Evolutionary conservation across 2,113 vertebrate genomes (phyloP).

Genomic region (Burhinus oedicnemus): DNA sequence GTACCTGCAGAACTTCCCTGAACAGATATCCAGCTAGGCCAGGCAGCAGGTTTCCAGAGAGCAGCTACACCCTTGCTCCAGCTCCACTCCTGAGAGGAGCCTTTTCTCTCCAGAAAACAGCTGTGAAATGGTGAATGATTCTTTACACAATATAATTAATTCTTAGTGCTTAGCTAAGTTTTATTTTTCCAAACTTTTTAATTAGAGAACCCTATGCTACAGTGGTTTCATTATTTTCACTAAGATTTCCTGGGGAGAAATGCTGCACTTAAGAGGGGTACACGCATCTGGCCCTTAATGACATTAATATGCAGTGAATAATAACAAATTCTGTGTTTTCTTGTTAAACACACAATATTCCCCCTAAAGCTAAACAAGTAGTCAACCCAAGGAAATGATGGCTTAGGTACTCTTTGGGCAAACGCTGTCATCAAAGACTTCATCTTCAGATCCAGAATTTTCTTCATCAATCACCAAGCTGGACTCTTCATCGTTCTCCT

Average conservation of each 20-base stretch:
- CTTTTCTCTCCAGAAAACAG: background rate
- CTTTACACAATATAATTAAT: background rate
- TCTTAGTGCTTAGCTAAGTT: background rate
- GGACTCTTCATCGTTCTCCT: constrained; percentile 79
- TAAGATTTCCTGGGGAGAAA: background rate
- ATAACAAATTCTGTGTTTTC: background rate
- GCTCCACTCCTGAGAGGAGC: background rate
- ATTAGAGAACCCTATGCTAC: background rate
- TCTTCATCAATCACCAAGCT: constrained; percentile 76
- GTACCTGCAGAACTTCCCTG: background rate
- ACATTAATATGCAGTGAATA: background rate
- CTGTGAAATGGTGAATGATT: background rate
- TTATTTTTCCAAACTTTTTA: background rate
- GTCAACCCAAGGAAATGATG: background rate
- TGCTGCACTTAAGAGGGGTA: background rate
- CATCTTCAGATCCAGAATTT: constrained; percentile 74
- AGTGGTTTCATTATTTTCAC: background rate
- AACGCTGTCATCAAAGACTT: constrained; percentile 74
- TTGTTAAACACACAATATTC: background rate
- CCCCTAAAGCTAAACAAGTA: background rate
- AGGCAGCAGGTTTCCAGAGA: background rate
- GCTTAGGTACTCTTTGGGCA: constrained; percentile 82
- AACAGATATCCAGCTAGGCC: background rate
- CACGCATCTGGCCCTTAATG: background rate
- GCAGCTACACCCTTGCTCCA: background rate